Conservation (phyloP, 2,113 vertebrate genomes). For the Phasianus colchicus region DNA sequence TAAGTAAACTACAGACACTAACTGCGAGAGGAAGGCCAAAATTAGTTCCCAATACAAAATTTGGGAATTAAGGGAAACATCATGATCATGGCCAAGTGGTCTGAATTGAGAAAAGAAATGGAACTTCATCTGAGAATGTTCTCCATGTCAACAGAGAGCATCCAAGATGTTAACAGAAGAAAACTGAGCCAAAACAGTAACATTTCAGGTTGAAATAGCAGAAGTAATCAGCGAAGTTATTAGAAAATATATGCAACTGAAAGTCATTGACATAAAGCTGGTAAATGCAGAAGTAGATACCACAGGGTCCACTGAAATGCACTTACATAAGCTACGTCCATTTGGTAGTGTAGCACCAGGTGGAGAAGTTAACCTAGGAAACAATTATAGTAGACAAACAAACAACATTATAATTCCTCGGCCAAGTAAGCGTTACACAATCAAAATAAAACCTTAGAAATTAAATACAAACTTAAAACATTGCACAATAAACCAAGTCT, state of each 20-base stretch:
- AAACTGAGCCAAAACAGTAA: not conserved
- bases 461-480: not conserved
- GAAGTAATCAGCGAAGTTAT: not conserved
- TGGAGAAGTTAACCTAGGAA: conserved; percentile 89
- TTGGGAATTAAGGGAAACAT: conserved; percentile 37
- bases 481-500: not conserved
- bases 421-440: not conserved
- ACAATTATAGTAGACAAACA: conserved; percentile 59
- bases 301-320: conserved; percentile 6
- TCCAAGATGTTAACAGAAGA: not conserved
- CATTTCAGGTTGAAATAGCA: not conserved
- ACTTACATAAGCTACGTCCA: conserved; percentile 92
- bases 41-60: conserved; percentile 4
- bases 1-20: conserved; percentile 32
- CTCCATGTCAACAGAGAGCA: conserved; percentile 12
- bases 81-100: not conserved
- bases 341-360: conserved; percentile 93
- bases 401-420: not conserved
- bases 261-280: not conserved
- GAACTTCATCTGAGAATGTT: conserved; percentile 22
- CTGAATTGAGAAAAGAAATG: conserved; percentile 58
- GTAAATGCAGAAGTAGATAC: not conserved
- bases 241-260: not conserved
- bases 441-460: not conserved
- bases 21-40: conserved; percentile 22